A percentile compares a stretch with the other conserved stretches of the same genome.
These are phyloP conservation scores for Micrasema longulum DNA, from an alignment of 1,140 invertebrate species.

Conservation along the genomic window DNA sequence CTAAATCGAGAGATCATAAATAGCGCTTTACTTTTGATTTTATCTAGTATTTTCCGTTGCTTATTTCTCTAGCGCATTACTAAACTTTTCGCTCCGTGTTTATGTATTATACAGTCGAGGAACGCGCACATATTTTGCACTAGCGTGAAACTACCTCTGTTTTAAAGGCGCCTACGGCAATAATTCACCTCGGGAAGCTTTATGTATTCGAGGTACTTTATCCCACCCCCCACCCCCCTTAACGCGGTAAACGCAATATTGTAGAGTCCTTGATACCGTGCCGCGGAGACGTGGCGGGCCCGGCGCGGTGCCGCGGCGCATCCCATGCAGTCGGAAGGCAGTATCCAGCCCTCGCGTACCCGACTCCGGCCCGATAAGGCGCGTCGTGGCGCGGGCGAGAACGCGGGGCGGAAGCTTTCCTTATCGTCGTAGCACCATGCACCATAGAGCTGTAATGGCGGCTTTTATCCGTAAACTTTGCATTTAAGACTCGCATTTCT, in stretches of 20 bases:
- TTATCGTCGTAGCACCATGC: slow-evolving; percentile 26
- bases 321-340: no score
- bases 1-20: no score
- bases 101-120: no score
- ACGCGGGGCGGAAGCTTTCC: slow-evolving; percentile 24
- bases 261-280: background rate
- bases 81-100: no score
- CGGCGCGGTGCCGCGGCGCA: no score
- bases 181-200: slow-evolving; percentile 23
- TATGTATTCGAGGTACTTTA: slow-evolving; percentile 19
- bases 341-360: no score
- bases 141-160: slow-evolving; percentile 2
- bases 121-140: no score
- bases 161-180: slow-evolving; percentile 10
- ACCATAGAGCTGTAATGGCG: slow-evolving; percentile 8
- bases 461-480: slow-evolving; percentile 14
- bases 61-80: no score
- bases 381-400: slow-evolving; percentile 19
- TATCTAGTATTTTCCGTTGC: no score
- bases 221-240: slow-evolving; percentile 5
- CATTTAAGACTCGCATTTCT: background rate
- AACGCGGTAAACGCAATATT: slow-evolving; percentile 8
- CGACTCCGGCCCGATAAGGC: slow-evolving; percentile 32
- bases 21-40: no score
- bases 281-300: background rate